Percentiles rank a stretch among this genome's conserved stretches.
phyloP scores from a whole-genome alignment of 2,797 vertebrate species.

The Sebastes baramenuke region DNA sequence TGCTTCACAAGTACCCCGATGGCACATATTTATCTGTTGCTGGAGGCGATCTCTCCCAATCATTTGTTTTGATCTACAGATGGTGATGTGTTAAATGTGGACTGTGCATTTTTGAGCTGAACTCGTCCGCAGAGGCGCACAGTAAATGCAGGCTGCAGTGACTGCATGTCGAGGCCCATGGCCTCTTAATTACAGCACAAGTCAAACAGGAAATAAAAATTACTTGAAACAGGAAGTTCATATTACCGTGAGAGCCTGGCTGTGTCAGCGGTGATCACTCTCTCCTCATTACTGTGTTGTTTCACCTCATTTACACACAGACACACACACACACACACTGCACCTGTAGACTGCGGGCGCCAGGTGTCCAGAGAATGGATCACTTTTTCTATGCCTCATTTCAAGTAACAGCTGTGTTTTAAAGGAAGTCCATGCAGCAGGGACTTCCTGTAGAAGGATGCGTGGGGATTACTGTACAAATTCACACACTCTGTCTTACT shows the following conservation, averaged over 20 bases:
- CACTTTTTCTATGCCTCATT: conserved; percentile 68
- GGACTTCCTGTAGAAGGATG: conserved; percentile 57
- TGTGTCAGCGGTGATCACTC: conserved; percentile 72
- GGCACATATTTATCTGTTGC: conserved; percentile 44
- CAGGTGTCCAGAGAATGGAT: conserved; percentile 74
- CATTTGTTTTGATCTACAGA: conserved; percentile 51
- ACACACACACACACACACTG: conserved; percentile 33
- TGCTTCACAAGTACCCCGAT: conserved; percentile 19
- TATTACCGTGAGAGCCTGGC: conserved; percentile 62
- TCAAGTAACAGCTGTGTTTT: conserved; percentile 61
- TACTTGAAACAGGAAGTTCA: conserved; percentile 75
- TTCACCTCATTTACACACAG: conserved; percentile 52
- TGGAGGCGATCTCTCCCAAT: conserved; percentile 56
- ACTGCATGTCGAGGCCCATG: conserved; percentile 38
- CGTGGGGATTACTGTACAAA: conserved; percentile 8
- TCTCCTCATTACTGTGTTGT: conserved; percentile 75
- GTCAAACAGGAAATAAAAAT: conserved; percentile 75
- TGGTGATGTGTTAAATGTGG: conserved; percentile 51
- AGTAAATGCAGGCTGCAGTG: conserved; percentile 19
- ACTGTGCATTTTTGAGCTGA: conserved; percentile 33
- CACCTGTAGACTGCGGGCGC: conserved; percentile 67
- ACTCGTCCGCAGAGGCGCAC: conserved; percentile 19
- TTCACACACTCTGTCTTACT: neutral
- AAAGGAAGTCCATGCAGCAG: conserved; percentile 55
- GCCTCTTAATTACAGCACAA: conserved; percentile 70